Evolutionary conservation across 2,888 invertebrate species (phyloP), one percentile per base, ranked within the genome.

Genomic region (Lasius fuliginosus): DNA sequence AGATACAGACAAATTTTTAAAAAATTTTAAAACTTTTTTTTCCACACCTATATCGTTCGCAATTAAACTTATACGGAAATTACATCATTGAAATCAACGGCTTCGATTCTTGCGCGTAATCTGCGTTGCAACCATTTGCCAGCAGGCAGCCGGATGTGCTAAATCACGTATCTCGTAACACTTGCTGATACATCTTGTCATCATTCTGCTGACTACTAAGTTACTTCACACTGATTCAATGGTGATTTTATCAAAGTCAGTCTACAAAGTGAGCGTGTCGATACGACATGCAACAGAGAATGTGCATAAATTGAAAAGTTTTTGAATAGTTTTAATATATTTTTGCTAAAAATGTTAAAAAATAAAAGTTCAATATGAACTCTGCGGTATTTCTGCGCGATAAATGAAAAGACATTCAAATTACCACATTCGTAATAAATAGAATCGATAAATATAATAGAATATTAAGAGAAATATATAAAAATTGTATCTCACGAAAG

Each of bases 261-360:
- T 53, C 53, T n/a, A 53, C 53, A 53, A 49, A 49, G 53, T 53
- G n/a, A 53, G 53, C 53, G n/a, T n/a, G 53, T 53, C 53, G 53
- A 53, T 53, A 53, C 8, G n/a, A 53, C 53, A 53, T 53, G 53
- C 53, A n/a, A n/a, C 53, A 9, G n/a, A 8, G n/a, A 53, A 53
- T 53, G n/a, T n/a, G n/a, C 8, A n/a, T 53, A n/a, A n/a, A 8
- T 53, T 53, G 0, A 53, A n/a, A 53, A 53, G 8, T 53, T 3
- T n/a, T 53, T 49, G 49, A 23, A 49, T n/a, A 53, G 1, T 53
- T 49, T 49, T 49, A 18, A n/a, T 53, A 53, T 53, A n/a, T 8
- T 53, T 53, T 53, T 1, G 8, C 8, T 53, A 53, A 8, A n/a
- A 46, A 46, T 46, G 18, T 46, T 46, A 18, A 46, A 18, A 46